Evolutionary conservation across 2,888 invertebrate genomes (phyloP).

Genomic region (Endomychus coccineus): DNA sequence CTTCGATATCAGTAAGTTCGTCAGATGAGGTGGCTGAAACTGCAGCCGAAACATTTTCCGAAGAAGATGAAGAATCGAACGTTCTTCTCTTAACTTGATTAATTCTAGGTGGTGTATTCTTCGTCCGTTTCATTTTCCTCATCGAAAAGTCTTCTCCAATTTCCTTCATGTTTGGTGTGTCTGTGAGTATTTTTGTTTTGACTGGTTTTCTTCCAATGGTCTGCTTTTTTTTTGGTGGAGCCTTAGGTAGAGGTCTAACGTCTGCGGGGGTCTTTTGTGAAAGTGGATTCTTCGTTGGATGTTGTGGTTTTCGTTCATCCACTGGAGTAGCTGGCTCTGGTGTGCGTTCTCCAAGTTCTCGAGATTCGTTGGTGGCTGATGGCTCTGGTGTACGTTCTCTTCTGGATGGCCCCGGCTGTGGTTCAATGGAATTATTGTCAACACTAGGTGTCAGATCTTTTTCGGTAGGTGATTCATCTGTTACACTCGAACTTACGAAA

Average conservation of each 20-base stretch:
- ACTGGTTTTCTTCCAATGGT: not conserved
- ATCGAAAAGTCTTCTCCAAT: no score
- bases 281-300: not conserved
- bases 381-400: not conserved
- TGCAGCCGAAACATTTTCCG: not conserved
- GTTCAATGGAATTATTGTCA: not conserved
- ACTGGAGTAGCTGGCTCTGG: no score
- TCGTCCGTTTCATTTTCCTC: no score
- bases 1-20: not conserved
- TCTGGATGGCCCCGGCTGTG: not conserved
- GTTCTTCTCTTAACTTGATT: no score
- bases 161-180: no score
- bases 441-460: no score
- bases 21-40: not conserved
- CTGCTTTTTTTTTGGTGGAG: not conserved
- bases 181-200: no score
- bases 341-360: no score
- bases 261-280: not conserved
- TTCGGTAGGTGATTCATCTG: no score
- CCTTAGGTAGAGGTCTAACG: not conserved
- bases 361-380: not conserved
- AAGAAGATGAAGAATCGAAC: no score
- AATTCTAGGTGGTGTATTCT: not conserved
- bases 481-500: not conserved
- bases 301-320: no score